phyloP scores from a whole-genome alignment of 1,140 invertebrate species.

The Pseudomyrmex concolor region DNA sequence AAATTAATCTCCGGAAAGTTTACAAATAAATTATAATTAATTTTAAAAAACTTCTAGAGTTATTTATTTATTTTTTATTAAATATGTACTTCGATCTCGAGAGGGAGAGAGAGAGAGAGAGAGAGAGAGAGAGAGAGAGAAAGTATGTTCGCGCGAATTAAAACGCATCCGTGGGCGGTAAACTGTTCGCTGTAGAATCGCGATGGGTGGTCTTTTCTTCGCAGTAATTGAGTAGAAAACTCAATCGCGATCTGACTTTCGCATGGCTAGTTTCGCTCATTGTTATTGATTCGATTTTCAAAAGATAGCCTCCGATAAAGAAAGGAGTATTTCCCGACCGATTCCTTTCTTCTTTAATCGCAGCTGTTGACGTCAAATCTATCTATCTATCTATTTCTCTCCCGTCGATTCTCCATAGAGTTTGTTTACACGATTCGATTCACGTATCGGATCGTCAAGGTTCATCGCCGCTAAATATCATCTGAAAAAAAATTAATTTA shows the following conservation, averaged over 20 bases:
- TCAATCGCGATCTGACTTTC: constrained; percentile 73
- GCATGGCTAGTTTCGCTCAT: constrained; percentile 70
- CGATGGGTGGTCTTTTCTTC: constrained; percentile 71
- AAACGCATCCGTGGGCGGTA: constrained; percentile 56
- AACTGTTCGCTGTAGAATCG: constrained; percentile 61
- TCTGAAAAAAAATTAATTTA: too few species aligned
- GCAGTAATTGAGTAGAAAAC: constrained; percentile 75
- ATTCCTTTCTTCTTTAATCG: constrained; percentile 18
- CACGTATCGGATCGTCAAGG: too few species aligned
- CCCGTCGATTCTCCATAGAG: too few species aligned
- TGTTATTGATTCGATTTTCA: constrained; percentile 72
- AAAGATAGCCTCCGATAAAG: constrained; percentile 60
- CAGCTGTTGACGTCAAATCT: constrained; percentile 35
- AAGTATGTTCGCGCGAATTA: constrained; percentile 4
- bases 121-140: background rate
- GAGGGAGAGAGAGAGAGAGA: constrained; percentile 6
- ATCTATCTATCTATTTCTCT: too few species aligned
- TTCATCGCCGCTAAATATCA: too few species aligned
- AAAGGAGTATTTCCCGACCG: constrained; percentile 26
- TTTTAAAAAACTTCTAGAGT: too few species aligned
- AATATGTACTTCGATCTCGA: background rate
- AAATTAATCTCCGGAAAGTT: too few species aligned
- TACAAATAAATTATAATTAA: too few species aligned
- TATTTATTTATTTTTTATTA: background rate
- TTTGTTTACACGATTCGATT: too few species aligned